phyloP scores from a whole-genome alignment of 2,888 invertebrate species.

The Macrophya annulata region DNA sequence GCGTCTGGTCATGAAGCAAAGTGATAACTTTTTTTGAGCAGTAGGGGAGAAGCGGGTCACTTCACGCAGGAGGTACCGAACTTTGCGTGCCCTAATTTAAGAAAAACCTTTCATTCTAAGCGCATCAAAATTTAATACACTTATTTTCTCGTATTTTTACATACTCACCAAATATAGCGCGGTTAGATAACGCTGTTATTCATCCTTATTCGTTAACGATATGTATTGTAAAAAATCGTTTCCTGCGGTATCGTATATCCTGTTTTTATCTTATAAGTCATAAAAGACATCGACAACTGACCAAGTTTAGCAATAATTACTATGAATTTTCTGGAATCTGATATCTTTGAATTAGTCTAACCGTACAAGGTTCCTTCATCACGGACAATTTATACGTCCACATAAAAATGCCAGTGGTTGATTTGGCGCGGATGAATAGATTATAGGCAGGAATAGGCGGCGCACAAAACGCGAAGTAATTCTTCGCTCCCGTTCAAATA shows the following conservation, averaged over 20 bases:
- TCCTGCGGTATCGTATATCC: not conserved
- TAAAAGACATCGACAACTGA: not conserved
- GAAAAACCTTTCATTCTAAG: slow-evolving; percentile 10
- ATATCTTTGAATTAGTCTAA: not conserved
- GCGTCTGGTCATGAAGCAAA: not conserved
- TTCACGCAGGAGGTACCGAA: not conserved
- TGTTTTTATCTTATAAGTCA: not conserved
- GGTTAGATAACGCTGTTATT: not conserved
- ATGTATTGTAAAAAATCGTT: not conserved
- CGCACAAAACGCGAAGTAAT: not conserved
- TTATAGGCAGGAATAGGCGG: slow-evolving; percentile 5
- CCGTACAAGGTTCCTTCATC: not conserved
- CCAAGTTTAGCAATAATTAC: not conserved
- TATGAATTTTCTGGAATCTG: not conserved
- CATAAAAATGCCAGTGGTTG: slow-evolving; percentile 4
- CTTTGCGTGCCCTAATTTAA: not conserved
- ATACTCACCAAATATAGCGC: not conserved
- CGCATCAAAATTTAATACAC: not conserved
- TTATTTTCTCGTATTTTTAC: not conserved
- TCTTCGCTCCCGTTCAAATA: not conserved
- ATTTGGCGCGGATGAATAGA: not conserved
- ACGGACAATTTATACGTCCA: not conserved
- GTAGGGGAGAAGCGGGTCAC: not conserved
- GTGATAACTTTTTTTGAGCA: slow-evolving; percentile 6
- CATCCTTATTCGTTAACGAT: slow-evolving; percentile 1